Evolutionary conservation across 2,888 invertebrate genomes (phyloP).

Genomic region (Epirrhoe tristata): DNA sequence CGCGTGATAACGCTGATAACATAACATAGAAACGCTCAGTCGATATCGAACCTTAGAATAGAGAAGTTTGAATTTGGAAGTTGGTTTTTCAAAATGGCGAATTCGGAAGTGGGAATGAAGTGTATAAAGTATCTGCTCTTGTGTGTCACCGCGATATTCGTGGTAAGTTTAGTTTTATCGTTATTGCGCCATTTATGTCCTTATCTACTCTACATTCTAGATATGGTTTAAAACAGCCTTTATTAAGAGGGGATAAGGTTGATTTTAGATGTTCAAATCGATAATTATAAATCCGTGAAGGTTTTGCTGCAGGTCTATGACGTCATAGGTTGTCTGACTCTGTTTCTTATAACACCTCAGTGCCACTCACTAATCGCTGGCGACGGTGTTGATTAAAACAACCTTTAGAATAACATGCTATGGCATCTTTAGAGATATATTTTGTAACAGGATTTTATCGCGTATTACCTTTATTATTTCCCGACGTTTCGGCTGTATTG

Average conservation of each 20-base stretch:
- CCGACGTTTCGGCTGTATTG: too few species aligned
- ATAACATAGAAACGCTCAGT: slow-evolving; percentile 17
- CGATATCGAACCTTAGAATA: slow-evolving; percentile 8
- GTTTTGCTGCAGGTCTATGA: slow-evolving; percentile 19
- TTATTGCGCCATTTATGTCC: slow-evolving; percentile 40
- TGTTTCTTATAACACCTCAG: too few species aligned
- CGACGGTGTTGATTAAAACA: too few species aligned
- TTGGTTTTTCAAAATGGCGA: slow-evolving; percentile 63
- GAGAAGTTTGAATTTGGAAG: slow-evolving; percentile 11
- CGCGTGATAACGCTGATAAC: slow-evolving; percentile 27
- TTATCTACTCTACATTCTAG: neutral
- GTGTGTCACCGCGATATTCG: slow-evolving; percentile 91
- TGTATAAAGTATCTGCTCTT: slow-evolving; percentile 91
- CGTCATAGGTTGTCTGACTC: slow-evolving; percentile 1
- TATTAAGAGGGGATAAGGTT: slow-evolving; percentile 21
- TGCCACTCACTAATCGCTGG: too few species aligned
- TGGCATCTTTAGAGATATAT: too few species aligned
- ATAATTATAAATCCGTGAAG: slow-evolving; percentile 12
- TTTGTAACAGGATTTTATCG: too few species aligned
- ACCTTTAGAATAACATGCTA: too few species aligned
- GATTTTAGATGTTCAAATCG: slow-evolving; percentile 4
- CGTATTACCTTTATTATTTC: too few species aligned
- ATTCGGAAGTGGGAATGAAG: slow-evolving; percentile 88
- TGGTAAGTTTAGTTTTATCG: slow-evolving; percentile 85
- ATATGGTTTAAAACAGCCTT: neutral